Conservation (phyloP, 2,888 invertebrate genomes). For the Coelogynopora nodosa region DNA sequence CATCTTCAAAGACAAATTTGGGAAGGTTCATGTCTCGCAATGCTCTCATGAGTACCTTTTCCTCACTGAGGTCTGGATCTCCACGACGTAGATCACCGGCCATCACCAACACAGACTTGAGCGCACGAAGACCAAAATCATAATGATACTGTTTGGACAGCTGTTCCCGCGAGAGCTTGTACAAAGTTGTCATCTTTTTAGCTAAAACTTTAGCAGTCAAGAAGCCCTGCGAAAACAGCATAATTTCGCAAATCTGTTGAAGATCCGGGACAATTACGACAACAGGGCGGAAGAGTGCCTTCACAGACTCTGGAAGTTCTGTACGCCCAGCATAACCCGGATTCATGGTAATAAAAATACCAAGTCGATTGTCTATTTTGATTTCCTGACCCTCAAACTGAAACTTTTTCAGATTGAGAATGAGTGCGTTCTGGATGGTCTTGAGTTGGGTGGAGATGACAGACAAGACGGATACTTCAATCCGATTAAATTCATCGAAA, state of each 20-base stretch:
- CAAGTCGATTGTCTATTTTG: slow-evolving; percentile 76
- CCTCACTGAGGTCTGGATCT: slow-evolving; percentile 75
- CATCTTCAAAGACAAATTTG: slow-evolving; percentile 85
- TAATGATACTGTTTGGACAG: slow-evolving; percentile 87
- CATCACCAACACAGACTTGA: slow-evolving; percentile 86
- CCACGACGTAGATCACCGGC: slow-evolving; percentile 80
- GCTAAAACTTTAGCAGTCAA: slow-evolving; percentile 68
- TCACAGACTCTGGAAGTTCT: slow-evolving; percentile 80
- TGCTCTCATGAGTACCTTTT: slow-evolving; percentile 82
- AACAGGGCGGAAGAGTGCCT: slow-evolving; percentile 83
- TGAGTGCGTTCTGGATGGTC: slow-evolving; percentile 78
- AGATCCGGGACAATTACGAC: slow-evolving; percentile 86
- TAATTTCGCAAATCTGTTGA: slow-evolving; percentile 85
- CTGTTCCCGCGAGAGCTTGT: slow-evolving; percentile 79
- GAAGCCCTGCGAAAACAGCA: slow-evolving; percentile 75
- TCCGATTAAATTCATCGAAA: slow-evolving; percentile 88
- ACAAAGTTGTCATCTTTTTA: slow-evolving; percentile 87
- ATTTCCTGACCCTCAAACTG: slow-evolving; percentile 82
- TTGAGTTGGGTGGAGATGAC: slow-evolving; percentile 87
- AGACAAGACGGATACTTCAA: slow-evolving; percentile 83
- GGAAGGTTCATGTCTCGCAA: slow-evolving; percentile 86
- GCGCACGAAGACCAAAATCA: slow-evolving; percentile 83
- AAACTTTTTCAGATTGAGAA: slow-evolving; percentile 73
- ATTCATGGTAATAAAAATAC: slow-evolving; percentile 91
- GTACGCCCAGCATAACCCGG: slow-evolving; percentile 87